Evolutionary conservation across 30 jellyfish, hydroid and myxozoan genomes (phyloP), one percentile per base, ranked within the genome.

Genomic region (Nemopilema nomurai): DNA sequence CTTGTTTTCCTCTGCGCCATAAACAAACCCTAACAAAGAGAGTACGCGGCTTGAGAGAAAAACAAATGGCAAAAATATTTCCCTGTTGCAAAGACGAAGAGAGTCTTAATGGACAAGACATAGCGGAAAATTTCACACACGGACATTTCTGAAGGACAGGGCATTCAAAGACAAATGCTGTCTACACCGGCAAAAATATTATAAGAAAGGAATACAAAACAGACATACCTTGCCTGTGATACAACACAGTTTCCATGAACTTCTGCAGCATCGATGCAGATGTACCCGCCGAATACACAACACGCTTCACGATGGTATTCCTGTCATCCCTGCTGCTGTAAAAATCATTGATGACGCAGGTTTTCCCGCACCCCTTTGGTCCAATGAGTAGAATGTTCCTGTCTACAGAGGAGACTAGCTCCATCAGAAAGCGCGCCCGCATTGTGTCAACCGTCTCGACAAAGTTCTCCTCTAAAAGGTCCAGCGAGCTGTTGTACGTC

Each of bases 1-100:
- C 82, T 91, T 91, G 87, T 85, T 85, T 77, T 81, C 90, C 74
- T 80, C 89, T 16, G 96, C 96, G 21, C 97, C 97, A 69, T 91
- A 91, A 18, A 76, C 90, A 74, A 91, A 91, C 20, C 97, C 97
- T 91, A n/a, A n/a, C n/a, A n/a, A n/a, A n/a, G n/a, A n/a, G n/a
- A n/a, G n/a, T n/a, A n/a, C n/a, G n/a, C n/a, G n/a, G n/a, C n/a
- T n/a, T n/a, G n/a, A n/a, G n/a, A n/a, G n/a, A n/a, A n/a, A n/a
- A n/a, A n/a, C n/a, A n/a, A n/a, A n/a, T n/a, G n/a, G n/a, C n/a
- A n/a, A n/a, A n/a, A n/a, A n/a, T n/a, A n/a, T n/a, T n/a, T n/a
- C n/a, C n/a, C n/a, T n/a, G n/a, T n/a, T n/a, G n/a, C n/a, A n/a
- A n/a, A n/a, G n/a, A n/a, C n/a, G n/a, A n/a, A n/a, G n/a, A n/a